Conservation (phyloP, 2,113 vertebrate genomes). For the Xiphophorus couchianus region DNA sequence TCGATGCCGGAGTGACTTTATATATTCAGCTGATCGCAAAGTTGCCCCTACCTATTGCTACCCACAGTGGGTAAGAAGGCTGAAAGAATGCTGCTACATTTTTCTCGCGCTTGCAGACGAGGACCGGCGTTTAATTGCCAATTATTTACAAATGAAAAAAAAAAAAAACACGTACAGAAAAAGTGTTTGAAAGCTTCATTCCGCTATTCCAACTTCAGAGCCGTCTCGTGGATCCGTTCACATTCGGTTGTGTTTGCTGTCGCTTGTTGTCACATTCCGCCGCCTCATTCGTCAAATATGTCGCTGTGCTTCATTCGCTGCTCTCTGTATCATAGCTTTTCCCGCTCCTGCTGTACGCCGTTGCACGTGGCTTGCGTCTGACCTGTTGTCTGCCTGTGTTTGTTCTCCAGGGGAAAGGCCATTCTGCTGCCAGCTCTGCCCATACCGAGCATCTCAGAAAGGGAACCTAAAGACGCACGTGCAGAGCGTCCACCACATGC, state of each 20-base stretch:
- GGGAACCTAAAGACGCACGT: conserved; percentile 85
- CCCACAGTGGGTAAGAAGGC: too few species aligned
- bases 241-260: background rate
- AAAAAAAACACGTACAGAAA: background rate
- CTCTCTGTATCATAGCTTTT: background rate
- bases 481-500: conserved; percentile 74
- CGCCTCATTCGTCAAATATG: background rate
- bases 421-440: conserved; percentile 79
- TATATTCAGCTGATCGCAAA: too few species aligned
- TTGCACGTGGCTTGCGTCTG: conserved; percentile 6
- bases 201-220: conserved; percentile 23
- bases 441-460: conserved; percentile 90
- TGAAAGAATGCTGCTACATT: background rate
- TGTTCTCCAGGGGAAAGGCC: conserved; percentile 75
- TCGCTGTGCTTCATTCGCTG: background rate
- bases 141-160: background rate
- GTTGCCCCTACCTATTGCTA: background rate
- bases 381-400: conserved; percentile 43
- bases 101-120: background rate
- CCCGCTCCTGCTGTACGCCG: background rate
- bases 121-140: background rate
- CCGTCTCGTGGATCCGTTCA: conserved; percentile 32
- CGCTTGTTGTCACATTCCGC: background rate
- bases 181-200: conserved; percentile 8
- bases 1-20: background rate